Percentiles rank a stretch among this genome's conserved stretches.
These are phyloP conservation scores for Eucidaris tribuloides DNA, from an alignment of 35 echinoderm and acorn worm species.

Conservation along the genomic window DNA sequence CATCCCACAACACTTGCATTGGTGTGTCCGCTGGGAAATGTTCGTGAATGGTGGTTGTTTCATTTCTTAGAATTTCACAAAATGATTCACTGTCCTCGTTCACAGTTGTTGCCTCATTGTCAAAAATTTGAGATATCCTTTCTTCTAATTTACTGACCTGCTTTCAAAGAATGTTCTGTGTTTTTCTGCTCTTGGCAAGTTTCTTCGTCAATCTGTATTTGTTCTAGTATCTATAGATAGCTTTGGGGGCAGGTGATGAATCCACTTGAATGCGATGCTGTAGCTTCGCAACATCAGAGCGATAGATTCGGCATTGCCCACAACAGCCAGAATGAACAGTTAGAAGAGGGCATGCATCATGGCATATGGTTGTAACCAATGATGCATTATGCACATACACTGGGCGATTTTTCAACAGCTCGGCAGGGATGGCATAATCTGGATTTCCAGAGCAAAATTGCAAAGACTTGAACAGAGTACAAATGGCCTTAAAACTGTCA, in stretches of 20 bases:
- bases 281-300: too few relatives aligned
- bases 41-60: not conserved
- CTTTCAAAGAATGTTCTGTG: not conserved
- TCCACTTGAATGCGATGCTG: too few relatives aligned
- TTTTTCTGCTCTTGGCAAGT: not conserved
- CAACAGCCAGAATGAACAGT: too few relatives aligned
- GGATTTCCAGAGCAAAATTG: too few relatives aligned
- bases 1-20: conserved; percentile 48
- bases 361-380: too few relatives aligned
- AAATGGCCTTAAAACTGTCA: too few relatives aligned
- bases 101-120: not conserved
- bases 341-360: too few relatives aligned
- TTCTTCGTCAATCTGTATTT: not conserved
- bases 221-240: not conserved
- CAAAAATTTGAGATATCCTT: not conserved
- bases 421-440: too few relatives aligned
- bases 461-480: too few relatives aligned
- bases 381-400: too few relatives aligned
- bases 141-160: not conserved
- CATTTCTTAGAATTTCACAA: not conserved
- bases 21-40: not conserved
- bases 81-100: not conserved
- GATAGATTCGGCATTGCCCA: too few relatives aligned
- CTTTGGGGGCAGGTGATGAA: not conserved
- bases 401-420: too few relatives aligned